A percentile compares a stretch with the other conserved stretches of the same genome.
Conservation (phyloP, 2,888 invertebrate genomes). For the Eilema caniola region DNA sequence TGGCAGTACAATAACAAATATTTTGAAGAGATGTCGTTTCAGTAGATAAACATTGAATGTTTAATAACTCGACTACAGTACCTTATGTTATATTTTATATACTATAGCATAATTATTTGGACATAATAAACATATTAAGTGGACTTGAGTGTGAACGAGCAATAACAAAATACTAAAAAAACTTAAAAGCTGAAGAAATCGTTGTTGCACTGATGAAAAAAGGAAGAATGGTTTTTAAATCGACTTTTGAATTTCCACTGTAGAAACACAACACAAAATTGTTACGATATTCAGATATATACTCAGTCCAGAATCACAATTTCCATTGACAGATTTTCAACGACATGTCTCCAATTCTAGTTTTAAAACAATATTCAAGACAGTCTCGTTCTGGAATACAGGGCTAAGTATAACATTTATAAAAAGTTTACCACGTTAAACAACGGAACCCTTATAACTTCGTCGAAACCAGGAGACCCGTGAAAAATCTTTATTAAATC, state of each 20-base stretch:
- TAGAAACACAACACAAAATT: neutral
- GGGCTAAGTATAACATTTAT: no score
- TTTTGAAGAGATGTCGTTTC: constrained; percentile 1
- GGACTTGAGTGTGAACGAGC: neutral
- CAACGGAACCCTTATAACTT: constrained; percentile 68
- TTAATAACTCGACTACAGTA: neutral
- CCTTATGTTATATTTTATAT: neutral
- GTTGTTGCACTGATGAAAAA: neutral
- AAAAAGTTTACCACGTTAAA: neutral
- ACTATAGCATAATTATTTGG: neutral
- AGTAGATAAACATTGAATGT: neutral
- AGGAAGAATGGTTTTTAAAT: neutral
- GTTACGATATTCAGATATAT: no score
- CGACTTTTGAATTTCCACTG: neutral
- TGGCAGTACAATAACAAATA: constrained; percentile 1
- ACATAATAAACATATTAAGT: neutral
- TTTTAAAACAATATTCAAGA: no score
- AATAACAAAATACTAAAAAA: neutral
- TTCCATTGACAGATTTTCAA: no score
- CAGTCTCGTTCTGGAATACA: no score
- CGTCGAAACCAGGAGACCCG: constrained; percentile 74
- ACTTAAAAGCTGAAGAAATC: neutral
- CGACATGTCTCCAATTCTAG: no score
- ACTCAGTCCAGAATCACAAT: no score
- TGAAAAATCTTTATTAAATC: constrained; percentile 87